Base-by-base conservation (phyloP, 2,888 invertebrate genomes). In the Dinocampus coccinellae region DNA sequence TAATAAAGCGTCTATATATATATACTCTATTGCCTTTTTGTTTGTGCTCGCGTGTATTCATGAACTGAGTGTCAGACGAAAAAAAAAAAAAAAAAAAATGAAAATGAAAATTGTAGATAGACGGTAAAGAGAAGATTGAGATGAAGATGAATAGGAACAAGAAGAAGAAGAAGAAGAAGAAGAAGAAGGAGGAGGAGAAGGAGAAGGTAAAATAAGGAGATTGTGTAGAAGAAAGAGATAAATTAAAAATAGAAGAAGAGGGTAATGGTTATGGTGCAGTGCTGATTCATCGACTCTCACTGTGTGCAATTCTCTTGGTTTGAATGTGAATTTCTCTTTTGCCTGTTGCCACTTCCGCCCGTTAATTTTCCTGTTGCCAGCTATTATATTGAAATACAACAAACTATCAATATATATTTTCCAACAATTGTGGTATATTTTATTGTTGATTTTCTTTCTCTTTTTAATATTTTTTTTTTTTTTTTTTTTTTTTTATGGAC, bases 201-300 rank as follows among this genome's bases (percentile, higher is more conserved):
- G n/a, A 47, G 16, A 16, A 7, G 16, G 16, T 47, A 7, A 16
- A 7, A 9, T n/a, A n/a, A 47, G 47, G 9, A 47, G 47, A 47
- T 47, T 47, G 16, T 16, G 16, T 16, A 16, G 42, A n/a, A n/a
- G n/a, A 42, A 42, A 2, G 16, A 47, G 16, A 47, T 16, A n/a
- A n/a, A n/a, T 3, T n/a, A 47, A n/a, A 16, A 39, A 16, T 16
- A n/a, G 16, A 47, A 16, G n/a, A 16, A 16, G 47, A 47, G 16
- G 47, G 3, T 33, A 33, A 20, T 34, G 34, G 20, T n/a, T n/a
- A 36, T 22, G 57, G 47, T 52, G 70, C 65, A 64, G 58, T 58
- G 61, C 60, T 70, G 70, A 70, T 70, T 70, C 70, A 70, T 70
- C 66, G 66, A 70, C 70, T 66, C 42, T 36, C 10, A n/a, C n/a